phyloP scores from a whole-genome alignment of 2,888 invertebrate genomes.

The Agonopterix arenella region DNA sequence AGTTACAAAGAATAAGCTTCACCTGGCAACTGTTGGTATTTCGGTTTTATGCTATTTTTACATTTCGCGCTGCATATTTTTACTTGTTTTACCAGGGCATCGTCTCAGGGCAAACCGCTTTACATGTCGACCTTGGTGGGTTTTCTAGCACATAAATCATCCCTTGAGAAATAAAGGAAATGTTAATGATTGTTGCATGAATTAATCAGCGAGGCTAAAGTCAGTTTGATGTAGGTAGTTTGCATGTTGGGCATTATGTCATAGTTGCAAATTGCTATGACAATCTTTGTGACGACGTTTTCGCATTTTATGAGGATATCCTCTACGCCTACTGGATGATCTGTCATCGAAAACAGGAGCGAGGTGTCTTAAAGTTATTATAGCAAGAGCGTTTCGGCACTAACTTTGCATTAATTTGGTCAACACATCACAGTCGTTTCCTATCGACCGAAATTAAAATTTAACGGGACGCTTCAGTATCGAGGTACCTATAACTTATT shows the following conservation, averaged over 20 bases:
- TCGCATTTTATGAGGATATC: slow-evolving; percentile 66
- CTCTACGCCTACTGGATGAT: slow-evolving; percentile 49
- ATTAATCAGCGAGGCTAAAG: neutral
- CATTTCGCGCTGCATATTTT: slow-evolving; percentile 36
- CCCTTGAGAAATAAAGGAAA: slow-evolving; percentile 1
- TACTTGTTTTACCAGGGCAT: slow-evolving; percentile 37
- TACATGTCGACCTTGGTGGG: slow-evolving; percentile 40
- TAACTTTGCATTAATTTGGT: neutral
- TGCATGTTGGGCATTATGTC: slow-evolving; percentile 31
- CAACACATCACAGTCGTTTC: neutral
- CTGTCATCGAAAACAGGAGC: slow-evolving; percentile 25
- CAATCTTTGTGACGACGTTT: slow-evolving; percentile 46
- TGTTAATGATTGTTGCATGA: neutral
- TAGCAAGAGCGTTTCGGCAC: neutral
- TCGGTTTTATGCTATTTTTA: slow-evolving; percentile 36
- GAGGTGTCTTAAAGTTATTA: neutral
- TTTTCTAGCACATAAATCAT: slow-evolving; percentile 8
- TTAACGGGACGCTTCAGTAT: slow-evolving; percentile 45
- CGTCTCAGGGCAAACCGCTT: slow-evolving; percentile 30
- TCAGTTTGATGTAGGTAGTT: neutral
- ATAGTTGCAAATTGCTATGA: slow-evolving; percentile 57
- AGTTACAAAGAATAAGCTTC: slow-evolving; percentile 25
- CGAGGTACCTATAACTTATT: slow-evolving; percentile 53
- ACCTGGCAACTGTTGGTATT: slow-evolving; percentile 18
- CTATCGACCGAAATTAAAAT: slow-evolving; percentile 52